Percentiles rank a stretch among this genome's conserved stretches.
phyloP scores from a whole-genome alignment of 2,797 vertebrate species.

The Echiichthys vipera region DNA sequence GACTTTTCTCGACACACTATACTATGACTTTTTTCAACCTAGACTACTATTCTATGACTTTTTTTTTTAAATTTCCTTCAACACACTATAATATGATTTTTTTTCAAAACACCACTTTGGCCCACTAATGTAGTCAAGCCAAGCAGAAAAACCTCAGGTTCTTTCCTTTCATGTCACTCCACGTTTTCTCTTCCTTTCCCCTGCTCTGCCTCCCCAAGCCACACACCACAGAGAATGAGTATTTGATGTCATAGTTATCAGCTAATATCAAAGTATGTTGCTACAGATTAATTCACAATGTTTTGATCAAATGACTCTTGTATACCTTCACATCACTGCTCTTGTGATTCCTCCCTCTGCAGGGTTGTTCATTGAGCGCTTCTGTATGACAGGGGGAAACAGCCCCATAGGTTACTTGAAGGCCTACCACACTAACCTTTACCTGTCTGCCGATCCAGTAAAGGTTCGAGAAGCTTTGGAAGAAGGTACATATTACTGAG shows the following conservation, averaged over 20 bases:
- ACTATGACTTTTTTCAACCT: no score
- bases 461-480: slow-evolving; percentile 95
- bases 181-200: not conserved
- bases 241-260: not conserved
- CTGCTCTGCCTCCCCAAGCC: not conserved
- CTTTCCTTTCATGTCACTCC: not conserved
- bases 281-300: not conserved
- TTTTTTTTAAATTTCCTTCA: no score
- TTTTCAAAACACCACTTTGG: no score
- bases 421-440: slow-evolving; percentile 96
- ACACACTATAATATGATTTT: no score
- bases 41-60: no score
- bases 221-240: not conserved
- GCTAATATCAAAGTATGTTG: no score
- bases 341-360: slow-evolving; percentile 21
- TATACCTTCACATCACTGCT: not conserved
- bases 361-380: slow-evolving; percentile 94
- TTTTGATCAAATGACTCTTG: not conserved
- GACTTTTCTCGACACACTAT: no score
- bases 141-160: slow-evolving; percentile 32
- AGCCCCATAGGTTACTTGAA: slow-evolving; percentile 96
- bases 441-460: slow-evolving; percentile 91
- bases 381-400: slow-evolving; percentile 97
- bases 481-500: slow-evolving; percentile 82
- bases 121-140: not conserved